Evolutionary conservation across 2,797 vertebrate species (phyloP), one percentile per base, ranked within the genome.

Genomic region (Hippopotamyrus pictus): DNA sequence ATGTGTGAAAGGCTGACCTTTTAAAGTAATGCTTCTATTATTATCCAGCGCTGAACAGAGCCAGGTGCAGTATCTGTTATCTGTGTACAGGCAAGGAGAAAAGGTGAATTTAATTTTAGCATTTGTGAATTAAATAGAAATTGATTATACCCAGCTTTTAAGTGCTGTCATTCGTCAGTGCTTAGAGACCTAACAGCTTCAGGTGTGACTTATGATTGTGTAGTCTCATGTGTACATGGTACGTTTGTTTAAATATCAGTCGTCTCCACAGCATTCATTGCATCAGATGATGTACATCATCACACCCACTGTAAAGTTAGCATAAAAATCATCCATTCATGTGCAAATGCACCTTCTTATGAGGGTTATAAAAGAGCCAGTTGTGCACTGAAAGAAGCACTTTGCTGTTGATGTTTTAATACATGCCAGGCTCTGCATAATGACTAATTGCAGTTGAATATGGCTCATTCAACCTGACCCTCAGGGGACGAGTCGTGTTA

Each of bases 81-180:
- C 85, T 89, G 62, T 69, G 48, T 83, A 86, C 76, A 76, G 90
- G 92, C 94, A 95, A 95, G 95, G 94, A 96, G 94, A 95, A 95
- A 95, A 95, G 94, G 94, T 95, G 95, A 95, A 92, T 89, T 91
- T 95, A 94, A 93, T 94, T 95, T 95, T 94, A 95, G 94, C 93
- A 94, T 96, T 95, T 95, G 94, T 93, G 94, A 95, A 96, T 94
- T 92, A 94, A 95, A 96, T 94, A 93, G 91, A 95, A 95, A 95
- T 95, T 94, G 95, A 96, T 95, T 92, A 94, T 94, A 94, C 94
- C 95, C 94, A 93, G 90, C 90, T 90, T 90, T 92, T 90, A 91
- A 91, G 93, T 94, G 93, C 93, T 94, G 93, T 90, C 90, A 93
- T 94, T 94, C 88, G 86, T 94, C 94, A 94, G 93, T 93, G 94